Base-by-base conservation (phyloP, 2,113 vertebrate genomes). In the Ramphastos sulfuratus region DNA sequence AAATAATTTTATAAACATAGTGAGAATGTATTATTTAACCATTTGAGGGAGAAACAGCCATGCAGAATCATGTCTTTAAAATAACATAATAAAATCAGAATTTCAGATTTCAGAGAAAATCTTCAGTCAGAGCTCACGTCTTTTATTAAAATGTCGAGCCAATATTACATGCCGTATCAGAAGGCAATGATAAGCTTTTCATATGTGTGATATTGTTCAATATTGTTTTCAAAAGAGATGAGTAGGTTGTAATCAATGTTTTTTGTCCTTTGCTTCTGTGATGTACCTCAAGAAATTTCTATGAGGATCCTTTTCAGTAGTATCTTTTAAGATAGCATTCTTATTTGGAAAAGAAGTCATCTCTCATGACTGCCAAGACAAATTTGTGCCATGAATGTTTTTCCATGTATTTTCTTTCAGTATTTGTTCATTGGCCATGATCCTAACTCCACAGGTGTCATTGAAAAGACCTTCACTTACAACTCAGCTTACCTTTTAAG, bases 301-400 rank as follows among this genome's bases (percentile, higher is more conserved):
- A 13, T 17, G 35, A 78, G 15, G 9, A 3, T 64, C 27, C 6
- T 81, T 37, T 28, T 17, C 12, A 52, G 24, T 4, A 64, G 6
- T 14, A 37, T 4, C 0, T 0, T 54, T 88, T 55, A 66, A 85
- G 21, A 18, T 33, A 84, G 39, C 11, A 44, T 6, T 30, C 7
- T 7, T 46, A 30, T 9, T 39, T 84, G 9, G 7, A 7, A 61
- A 44, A 67, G 4, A 58, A 15, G 8, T 63, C 2, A n/a, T 27
- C 3, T 69, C 58, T 76, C 48, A n/a, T 54, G 7, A n/a, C 21
- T 74, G 19, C 4, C 5, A 60, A 18, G 44, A 7, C 2, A 81
- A 70, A 61, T 31, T 19, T 12, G 9, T 17, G 5, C 17, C 20
- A 54, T 19, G 5, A 72, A 8, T 28, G 2, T 54, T 80, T 89